Evolutionary conservation across 1,140 invertebrate species (phyloP).

Genomic region (Drosophila sturtevanti): DNA sequence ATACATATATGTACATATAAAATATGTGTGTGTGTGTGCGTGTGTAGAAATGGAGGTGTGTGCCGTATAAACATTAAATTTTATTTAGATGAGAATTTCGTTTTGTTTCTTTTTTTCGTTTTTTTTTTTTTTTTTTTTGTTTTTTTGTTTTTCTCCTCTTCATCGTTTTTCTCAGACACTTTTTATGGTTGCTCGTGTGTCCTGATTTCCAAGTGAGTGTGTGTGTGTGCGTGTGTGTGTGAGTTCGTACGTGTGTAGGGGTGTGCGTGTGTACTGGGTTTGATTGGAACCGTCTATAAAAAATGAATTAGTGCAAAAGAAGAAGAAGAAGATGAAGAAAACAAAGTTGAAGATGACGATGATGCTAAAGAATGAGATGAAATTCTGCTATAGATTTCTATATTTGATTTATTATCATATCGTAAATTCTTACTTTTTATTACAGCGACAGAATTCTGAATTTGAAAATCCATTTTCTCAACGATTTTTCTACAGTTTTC

Average conservation of each 20-base stretch:
- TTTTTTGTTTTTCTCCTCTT: background rate
- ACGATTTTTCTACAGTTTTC: conserved; percentile 4
- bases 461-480: conserved; percentile 14
- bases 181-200: conserved; percentile 63
- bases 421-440: conserved; percentile 66
- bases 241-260: too few species aligned
- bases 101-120: conserved; percentile 24
- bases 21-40: background rate
- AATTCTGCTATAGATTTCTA: conserved; percentile 31
- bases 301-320: conserved; percentile 74
- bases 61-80: conserved; percentile 76
- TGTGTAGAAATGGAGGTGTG: conserved; percentile 47
- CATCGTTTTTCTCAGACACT: conserved; percentile 12
- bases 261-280: conserved; percentile 68
- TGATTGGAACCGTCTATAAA: conserved; percentile 64
- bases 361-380: conserved; percentile 5
- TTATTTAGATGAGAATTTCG: conserved; percentile 70
- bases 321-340: conserved; percentile 3
- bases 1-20: background rate
- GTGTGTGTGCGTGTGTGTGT: conserved; percentile 57
- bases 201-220: conserved; percentile 76
- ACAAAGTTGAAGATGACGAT: background rate
- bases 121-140: too few species aligned
- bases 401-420: conserved; percentile 69
- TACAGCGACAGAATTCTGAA: conserved; percentile 16